phyloP scores from a whole-genome alignment of 2,888 invertebrate genomes.

The Oscheius myriophilus region DNA sequence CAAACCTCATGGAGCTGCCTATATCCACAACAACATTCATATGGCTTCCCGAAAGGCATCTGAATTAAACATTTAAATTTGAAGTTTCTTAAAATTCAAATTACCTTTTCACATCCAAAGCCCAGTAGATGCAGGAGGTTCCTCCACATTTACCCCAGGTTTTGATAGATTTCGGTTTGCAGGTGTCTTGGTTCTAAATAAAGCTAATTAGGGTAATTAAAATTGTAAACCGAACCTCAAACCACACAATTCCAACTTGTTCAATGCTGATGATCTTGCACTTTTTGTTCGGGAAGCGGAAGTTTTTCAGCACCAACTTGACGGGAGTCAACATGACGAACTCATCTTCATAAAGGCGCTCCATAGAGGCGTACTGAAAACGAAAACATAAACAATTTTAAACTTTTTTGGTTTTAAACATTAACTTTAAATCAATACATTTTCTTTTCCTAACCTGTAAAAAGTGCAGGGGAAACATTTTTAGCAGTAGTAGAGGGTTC shows the following conservation, averaged over 20 bases:
- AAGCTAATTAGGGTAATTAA: constrained; percentile 21
- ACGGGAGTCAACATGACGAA: constrained; percentile 48
- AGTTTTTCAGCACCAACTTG: constrained; percentile 50
- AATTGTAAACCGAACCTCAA: constrained; percentile 38
- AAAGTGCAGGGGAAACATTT: constrained; percentile 22
- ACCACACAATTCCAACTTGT: constrained; percentile 45
- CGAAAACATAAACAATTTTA: background rate
- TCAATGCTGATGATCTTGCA: constrained; percentile 40
- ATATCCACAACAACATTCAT: constrained; percentile 53
- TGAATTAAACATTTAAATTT: too few relatives aligned
- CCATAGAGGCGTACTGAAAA: constrained; percentile 37
- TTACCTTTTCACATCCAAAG: constrained; percentile 56
- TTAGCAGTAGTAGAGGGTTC: too few relatives aligned
- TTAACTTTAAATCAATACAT: too few relatives aligned
- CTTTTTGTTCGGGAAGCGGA: constrained; percentile 51
- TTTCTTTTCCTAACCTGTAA: constrained; percentile 4
- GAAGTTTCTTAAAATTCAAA: too few relatives aligned
- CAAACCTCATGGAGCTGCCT: constrained; percentile 45
- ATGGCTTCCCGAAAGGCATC: constrained; percentile 15
- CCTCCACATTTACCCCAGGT: constrained; percentile 54
- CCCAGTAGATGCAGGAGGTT: constrained; percentile 46
- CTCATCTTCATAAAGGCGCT: constrained; percentile 51
- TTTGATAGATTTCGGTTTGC: constrained; percentile 39
- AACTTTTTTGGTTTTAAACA: background rate
- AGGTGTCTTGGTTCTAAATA: constrained; percentile 48